These are phyloP conservation scores for Chaetodon trifascialis DNA, from an alignment of 2,113 vertebrate species.

Conservation along the genomic window DNA sequence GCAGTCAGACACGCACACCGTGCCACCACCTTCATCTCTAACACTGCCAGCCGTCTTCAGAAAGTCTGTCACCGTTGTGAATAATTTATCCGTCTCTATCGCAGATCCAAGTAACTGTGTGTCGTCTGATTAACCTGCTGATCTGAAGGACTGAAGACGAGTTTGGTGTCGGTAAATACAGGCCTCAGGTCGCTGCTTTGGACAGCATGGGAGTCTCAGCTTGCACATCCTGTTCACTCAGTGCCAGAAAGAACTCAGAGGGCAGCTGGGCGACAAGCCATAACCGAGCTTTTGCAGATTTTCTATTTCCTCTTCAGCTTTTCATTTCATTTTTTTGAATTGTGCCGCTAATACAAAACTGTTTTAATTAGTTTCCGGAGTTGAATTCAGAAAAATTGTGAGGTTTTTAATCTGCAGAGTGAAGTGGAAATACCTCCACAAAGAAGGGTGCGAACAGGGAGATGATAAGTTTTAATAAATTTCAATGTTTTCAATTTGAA, in stretches of 20 bases:
- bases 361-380: constrained; percentile 12
- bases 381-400: neutral
- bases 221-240: constrained; percentile 54
- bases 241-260: constrained; percentile 54
- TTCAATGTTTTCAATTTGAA: neutral
- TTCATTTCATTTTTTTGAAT: constrained; percentile 6
- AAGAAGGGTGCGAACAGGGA: neutral
- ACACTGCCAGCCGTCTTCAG: constrained; percentile 10
- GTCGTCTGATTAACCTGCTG: constrained; percentile 75
- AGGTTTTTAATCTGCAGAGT: constrained; percentile 11
- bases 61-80: constrained; percentile 47
- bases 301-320: neutral
- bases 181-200: constrained; percentile 28
- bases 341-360: neutral
- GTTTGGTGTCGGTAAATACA: constrained; percentile 61
- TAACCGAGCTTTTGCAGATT: constrained; percentile 32
- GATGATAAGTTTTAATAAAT: neutral
- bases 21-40: neutral
- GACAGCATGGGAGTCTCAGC: constrained; percentile 48
- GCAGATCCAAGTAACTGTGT: constrained; percentile 56
- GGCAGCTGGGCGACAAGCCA: constrained; percentile 42
- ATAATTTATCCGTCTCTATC: constrained; percentile 66
- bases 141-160: constrained; percentile 51
- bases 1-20: neutral
- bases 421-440: neutral